A percentile compares a stretch with the other conserved stretches of the same genome.
Evolutionary conservation across 2,797 vertebrate species (phyloP).

Genomic region (Myripristis jacobus): DNA sequence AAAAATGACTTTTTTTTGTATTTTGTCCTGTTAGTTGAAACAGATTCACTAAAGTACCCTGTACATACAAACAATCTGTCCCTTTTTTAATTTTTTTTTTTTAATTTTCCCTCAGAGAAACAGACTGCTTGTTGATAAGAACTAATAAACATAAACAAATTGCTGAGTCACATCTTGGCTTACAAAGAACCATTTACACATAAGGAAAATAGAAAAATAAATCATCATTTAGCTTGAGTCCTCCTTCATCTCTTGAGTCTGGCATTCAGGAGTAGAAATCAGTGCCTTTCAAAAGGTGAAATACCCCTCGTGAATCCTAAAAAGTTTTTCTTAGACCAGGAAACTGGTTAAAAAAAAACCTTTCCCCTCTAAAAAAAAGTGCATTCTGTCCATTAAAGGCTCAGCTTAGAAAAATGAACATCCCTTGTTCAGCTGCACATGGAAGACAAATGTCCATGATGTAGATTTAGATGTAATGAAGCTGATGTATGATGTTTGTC

Average conservation of each 20-base stretch:
- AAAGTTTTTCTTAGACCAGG: constrained; percentile 28
- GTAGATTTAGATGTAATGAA: constrained; percentile 8
- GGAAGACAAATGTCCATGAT: constrained; percentile 41
- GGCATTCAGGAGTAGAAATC: not conserved
- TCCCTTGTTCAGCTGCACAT: constrained; percentile 36
- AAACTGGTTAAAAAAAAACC: constrained; percentile 40
- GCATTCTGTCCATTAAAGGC: constrained; percentile 63
- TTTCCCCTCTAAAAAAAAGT: constrained; percentile 65
- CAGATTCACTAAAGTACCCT: constrained; percentile 49
- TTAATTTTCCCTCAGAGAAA: constrained; percentile 29
- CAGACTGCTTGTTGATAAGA: constrained; percentile 35
- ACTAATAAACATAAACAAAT: constrained; percentile 33
- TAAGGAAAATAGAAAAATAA: constrained; percentile 78
- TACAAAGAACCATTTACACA: constrained; percentile 56
- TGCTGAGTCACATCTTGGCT: constrained; percentile 45
- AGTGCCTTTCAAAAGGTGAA: constrained; percentile 34
- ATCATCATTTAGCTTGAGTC: constrained; percentile 47
- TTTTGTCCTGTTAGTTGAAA: constrained; percentile 22
- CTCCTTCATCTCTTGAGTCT: constrained; percentile 33
- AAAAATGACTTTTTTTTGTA: constrained; percentile 34
- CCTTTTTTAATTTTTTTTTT: constrained; percentile 20
- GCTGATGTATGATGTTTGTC: constrained; percentile 8
- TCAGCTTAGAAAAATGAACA: constrained; percentile 44
- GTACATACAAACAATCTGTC: constrained; percentile 55
- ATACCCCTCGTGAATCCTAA: constrained; percentile 13